phyloP scores from a whole-genome alignment of 2,888 invertebrate species.

The Chymomyza procnemis region DNA sequence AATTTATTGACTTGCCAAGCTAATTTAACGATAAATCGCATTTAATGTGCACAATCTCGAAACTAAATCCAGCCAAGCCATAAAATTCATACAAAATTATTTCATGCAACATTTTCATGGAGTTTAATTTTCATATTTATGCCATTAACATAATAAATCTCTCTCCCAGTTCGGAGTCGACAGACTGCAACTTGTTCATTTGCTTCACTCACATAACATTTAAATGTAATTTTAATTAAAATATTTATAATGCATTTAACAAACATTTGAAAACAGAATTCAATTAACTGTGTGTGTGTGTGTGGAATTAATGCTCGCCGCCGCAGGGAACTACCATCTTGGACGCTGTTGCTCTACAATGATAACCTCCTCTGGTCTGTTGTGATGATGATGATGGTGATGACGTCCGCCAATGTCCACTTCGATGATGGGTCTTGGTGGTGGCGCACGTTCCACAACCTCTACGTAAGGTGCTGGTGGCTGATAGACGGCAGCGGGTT shows the following conservation, averaged over 20 bases:
- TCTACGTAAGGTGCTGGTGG: conserved; percentile 57
- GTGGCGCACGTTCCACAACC: conserved; percentile 46
- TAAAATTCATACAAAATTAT: conserved; percentile 16
- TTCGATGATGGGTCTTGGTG: conserved; percentile 56
- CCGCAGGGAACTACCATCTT: conserved; percentile 43
- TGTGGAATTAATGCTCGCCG: neutral
- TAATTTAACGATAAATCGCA: neutral
- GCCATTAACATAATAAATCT: conserved; percentile 38
- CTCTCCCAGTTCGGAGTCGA: neutral
- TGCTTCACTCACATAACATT: conserved; percentile 23
- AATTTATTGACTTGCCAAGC: neutral
- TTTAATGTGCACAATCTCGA: neutral
- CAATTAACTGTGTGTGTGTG: conserved; percentile 19
- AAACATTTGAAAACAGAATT: conserved; percentile 35
- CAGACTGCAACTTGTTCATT: neutral
- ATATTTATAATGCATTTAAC: conserved; percentile 35
- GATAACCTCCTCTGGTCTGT: conserved; percentile 54
- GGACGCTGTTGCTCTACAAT: conserved; percentile 52
- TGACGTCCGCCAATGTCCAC: conserved; percentile 56
- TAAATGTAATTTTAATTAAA: conserved; percentile 50
- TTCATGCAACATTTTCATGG: conserved; percentile 11
- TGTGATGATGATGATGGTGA: conserved; percentile 9
- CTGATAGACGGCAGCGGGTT: conserved; percentile 57
- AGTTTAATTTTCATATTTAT: conserved; percentile 48
- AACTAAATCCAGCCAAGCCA: neutral